These are phyloP conservation scores for Odontamblyopus lacepedii DNA, from an alignment of 2,797 vertebrate species.

Conservation along the genomic window DNA sequence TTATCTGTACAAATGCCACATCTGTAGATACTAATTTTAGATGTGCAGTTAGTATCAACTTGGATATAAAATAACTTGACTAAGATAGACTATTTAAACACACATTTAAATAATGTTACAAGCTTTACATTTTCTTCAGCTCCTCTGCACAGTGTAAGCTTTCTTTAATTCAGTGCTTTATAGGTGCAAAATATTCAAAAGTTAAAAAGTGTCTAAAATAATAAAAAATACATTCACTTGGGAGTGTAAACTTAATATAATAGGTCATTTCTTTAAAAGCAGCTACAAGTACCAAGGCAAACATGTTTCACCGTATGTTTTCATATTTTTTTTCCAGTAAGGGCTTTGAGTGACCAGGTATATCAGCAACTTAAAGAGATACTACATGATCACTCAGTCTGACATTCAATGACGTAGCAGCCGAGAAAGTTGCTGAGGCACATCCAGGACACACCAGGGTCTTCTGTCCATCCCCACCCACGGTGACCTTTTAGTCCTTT, in stretches of 20 bases:
- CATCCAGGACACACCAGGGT: neutral
- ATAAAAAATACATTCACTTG: constrained; percentile 9
- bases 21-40: constrained; percentile 3
- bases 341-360: too few relatives aligned
- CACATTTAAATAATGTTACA: neutral
- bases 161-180: neutral
- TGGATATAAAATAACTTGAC: neutral
- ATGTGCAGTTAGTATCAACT: constrained; percentile 9
- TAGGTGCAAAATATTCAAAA: constrained; percentile 1
- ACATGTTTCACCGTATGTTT: neutral
- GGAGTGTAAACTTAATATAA: neutral
- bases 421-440: neutral
- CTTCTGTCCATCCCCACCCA: neutral
- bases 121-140: neutral
- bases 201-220: neutral
- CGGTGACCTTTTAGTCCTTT: neutral
- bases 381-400: neutral
- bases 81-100: neutral
- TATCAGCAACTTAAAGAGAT: too few relatives aligned
- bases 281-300: neutral
- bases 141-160: neutral
- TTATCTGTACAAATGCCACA: neutral
- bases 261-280: neutral
- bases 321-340: neutral
- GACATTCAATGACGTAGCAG: neutral